These are phyloP conservation scores for Spatulosminthurus flaviceps DNA, from an alignment of 2,888 invertebrate species.

Conservation along the genomic window DNA sequence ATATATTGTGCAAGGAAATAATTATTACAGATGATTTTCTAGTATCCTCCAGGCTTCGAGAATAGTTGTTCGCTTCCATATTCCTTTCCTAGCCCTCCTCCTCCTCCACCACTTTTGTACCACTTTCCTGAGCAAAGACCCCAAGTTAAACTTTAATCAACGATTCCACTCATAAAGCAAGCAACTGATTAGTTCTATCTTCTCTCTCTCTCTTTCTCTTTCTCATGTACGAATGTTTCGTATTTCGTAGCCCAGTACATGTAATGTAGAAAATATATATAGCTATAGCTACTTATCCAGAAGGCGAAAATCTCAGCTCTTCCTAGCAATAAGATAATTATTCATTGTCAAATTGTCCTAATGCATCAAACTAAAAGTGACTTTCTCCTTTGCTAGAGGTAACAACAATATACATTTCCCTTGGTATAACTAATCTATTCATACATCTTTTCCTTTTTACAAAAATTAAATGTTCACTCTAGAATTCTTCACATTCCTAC, in stretches of 20 bases:
- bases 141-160: conserved; percentile 6
- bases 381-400: background rate
- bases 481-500: too few species aligned
- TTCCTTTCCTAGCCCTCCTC: too few species aligned
- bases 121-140: too few species aligned
- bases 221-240: too few species aligned
- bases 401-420: too few species aligned
- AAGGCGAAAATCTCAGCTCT: background rate
- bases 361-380: conserved; percentile 36
- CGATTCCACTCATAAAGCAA: background rate
- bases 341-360: conserved; percentile 38
- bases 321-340: conserved; percentile 29
- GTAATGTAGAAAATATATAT: background rate
- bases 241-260: too few species aligned
- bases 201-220: background rate
- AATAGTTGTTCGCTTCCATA: too few species aligned
- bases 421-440: too few species aligned
- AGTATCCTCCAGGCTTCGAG: conserved; percentile 19
- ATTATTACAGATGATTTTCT: conserved; percentile 37
- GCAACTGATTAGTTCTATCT: background rate
- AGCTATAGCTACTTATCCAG: background rate
- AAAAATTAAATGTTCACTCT: background rate
- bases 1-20: conserved; percentile 31
- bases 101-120: background rate
- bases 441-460: background rate